phyloP scores from a whole-genome alignment of 2,797 vertebrate genomes.

The Nothura maculosa region DNA sequence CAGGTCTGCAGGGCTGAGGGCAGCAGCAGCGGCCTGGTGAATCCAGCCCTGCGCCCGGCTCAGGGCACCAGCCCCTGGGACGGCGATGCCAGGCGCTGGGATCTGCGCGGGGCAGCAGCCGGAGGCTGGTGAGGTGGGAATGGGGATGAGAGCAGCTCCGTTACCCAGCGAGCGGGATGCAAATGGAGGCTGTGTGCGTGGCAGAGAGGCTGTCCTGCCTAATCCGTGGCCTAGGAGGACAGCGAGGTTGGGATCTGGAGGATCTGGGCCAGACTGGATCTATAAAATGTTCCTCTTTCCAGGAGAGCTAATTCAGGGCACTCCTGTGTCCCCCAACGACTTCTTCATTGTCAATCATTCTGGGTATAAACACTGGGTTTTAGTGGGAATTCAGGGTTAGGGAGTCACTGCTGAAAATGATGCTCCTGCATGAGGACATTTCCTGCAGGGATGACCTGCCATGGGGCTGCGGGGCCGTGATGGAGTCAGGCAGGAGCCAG shows the following conservation, averaged over 20 bases:
- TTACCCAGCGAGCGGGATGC: not conserved
- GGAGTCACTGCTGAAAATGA: accelerated
- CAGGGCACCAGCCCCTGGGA: too few relatives aligned
- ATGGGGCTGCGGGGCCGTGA: not conserved
- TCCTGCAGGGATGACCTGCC: accelerated
- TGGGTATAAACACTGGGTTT: accelerated
- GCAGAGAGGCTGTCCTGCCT: not conserved
- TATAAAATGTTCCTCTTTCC: not conserved
- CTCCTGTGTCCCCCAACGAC: not conserved
- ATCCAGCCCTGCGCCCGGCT: not conserved
- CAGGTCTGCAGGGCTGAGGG: too few relatives aligned
- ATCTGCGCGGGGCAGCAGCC: not conserved
- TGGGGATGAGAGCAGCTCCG: not conserved
- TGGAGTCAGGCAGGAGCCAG: not conserved
- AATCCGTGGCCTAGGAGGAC: not conserved
- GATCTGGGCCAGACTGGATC: not conserved
- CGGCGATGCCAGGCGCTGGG: too few relatives aligned
- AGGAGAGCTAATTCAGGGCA: not conserved
- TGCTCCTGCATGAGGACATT: accelerated
- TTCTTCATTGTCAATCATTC: not conserved
- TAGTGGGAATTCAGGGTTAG: not conserved
- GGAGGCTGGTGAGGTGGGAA: not conserved
- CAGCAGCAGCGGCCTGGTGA: not conserved
- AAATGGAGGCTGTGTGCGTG: accelerated
- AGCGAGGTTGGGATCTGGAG: not conserved